Evolutionary conservation across 2,113 vertebrate species (phyloP), one percentile per base, ranked within the genome.

Genomic region (Heliornis fulica): DNA sequence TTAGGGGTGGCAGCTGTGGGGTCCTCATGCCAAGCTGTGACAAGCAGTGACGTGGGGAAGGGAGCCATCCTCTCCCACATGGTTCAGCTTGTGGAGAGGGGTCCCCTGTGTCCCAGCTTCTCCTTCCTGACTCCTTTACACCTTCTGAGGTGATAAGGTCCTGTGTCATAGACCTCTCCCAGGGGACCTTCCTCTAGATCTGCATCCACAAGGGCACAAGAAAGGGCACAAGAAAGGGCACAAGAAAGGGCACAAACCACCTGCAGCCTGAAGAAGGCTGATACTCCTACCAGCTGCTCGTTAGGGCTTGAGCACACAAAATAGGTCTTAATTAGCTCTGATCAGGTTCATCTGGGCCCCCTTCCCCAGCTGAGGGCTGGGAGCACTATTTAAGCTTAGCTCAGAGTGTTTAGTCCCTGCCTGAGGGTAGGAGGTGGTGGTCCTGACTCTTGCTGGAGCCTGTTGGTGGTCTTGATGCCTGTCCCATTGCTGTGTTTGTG

Each of bases 401-500:
- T 28, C 10, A 11, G 48, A 4, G 6, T 1, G 0, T 0, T 15
- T 22, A 23, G 1, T 0, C 0, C 1, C 0, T 26, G 46, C 1
- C 1, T 17, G 2, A 13, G 9, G 19, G 3, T 46, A 16, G 10
- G 5, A 1, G 46, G 12, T 56, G 63, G 15, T 26, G 10, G 9
- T 9, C n/a, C 54, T 14, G 6, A 1, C 6, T 68, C 32, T 8
- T 32, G 18, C 19, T 26, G 50, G 31, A 88, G 14, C 19, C 26
- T 5, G 18, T 11, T 13, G 0, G 0, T 3, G 11, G 12, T 45
- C 40, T 50, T 23, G 32, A 8, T 0, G 3, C 25, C 29, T 63
- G 45, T 48, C 12, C 48, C 32, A 21, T 90, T 8, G 0, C 28
- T 0, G 0, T 12, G 41, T 13, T 64, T 61, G 28, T 83, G 68